Percentiles rank a stretch among this genome's conserved stretches.
These are phyloP conservation scores for Phymorhynchus buccinoides DNA, from an alignment of 1,140 invertebrate species.

Conservation along the genomic window DNA sequence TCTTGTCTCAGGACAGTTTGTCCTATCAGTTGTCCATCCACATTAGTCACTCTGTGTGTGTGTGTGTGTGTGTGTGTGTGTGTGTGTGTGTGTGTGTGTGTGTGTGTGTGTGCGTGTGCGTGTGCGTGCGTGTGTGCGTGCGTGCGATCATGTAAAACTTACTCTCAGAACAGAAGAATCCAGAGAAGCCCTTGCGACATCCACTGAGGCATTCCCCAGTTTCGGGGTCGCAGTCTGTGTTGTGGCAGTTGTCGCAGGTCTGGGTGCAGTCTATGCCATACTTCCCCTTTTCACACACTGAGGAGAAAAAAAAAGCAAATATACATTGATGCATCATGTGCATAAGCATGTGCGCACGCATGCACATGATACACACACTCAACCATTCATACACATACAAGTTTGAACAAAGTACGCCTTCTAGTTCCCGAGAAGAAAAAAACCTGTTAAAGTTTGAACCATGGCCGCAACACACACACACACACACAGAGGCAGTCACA, in stretches of 20 bases:
- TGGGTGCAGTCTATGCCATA: conserved; percentile 53
- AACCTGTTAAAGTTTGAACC: too few relatives aligned
- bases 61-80: neutral
- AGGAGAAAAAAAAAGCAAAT: neutral
- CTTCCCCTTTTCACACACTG: conserved; percentile 50
- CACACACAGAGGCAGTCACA: neutral
- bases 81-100: neutral
- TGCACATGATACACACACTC: too few relatives aligned
- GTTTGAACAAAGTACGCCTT: too few relatives aligned
- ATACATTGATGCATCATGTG: neutral
- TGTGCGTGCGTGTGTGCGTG: neutral
- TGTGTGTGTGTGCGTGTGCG: neutral
- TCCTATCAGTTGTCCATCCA: too few relatives aligned
- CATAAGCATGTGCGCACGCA: neutral
- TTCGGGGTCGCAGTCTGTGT: conserved; percentile 52
- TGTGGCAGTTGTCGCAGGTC: conserved; percentile 51
- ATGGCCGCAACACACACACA: too few relatives aligned
- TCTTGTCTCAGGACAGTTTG: too few relatives aligned
- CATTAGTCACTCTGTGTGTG: too few relatives aligned
- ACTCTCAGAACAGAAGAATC: conserved; percentile 52
- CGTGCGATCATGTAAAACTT: conserved; percentile 23
- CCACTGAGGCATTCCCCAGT: conserved; percentile 52
- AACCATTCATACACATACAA: neutral
- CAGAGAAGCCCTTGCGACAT: conserved; percentile 54
- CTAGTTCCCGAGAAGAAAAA: too few relatives aligned